Base-by-base conservation (phyloP, 2,113 vertebrate genomes). In the Scophthalmus maximus region DNA sequence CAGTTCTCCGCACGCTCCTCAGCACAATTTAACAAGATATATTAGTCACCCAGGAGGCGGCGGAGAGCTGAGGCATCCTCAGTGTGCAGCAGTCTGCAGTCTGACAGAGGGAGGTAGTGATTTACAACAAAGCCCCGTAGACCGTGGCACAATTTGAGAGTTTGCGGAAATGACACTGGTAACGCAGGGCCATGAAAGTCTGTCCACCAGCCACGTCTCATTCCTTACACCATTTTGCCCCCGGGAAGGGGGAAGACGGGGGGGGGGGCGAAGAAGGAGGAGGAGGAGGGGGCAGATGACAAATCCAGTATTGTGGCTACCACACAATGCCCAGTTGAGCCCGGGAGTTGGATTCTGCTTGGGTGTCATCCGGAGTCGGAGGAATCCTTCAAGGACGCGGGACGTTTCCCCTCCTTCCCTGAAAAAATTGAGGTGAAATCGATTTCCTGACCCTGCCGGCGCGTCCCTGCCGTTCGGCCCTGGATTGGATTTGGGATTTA, bases 21-120 rank as follows among this genome's bases (percentile, higher is more conserved):
- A 82, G 81, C 88, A 87, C 89, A 88, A 86, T 89, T 89, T 87
- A 91, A 87, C 86, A 82, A 86, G 87, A 85, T 88, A 59, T 86
- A 87, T 88, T 85, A 87, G 86, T 88, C 83, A 87, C 80, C 71
- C 85, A 82, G 81, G 88, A 81, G 87, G 86, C 68, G 76, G 85
- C 73, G 70, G 76, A 80, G 70, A 82, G 84, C 69, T 78, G n/a
- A 61, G 66, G 68, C 77, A 44, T 79, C 83, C 85, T 68, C 68
- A 60, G 70, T 53, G 78, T 64, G 77, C 76, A 61, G 83, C 76
- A 77, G 73, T 67, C 86, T 85, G 78, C 85, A 51, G 73, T 76
- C 81, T 89, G 85, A 87, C 86, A 73, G 83, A 60, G 84, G 68
- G 66, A 83, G 87, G 88, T 88, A 86, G 86, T 91, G 88, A 88